Evolutionary conservation across 2,888 invertebrate genomes (phyloP), one percentile per base, ranked within the genome.

Genomic region (Pseudococcus longispinus): DNA sequence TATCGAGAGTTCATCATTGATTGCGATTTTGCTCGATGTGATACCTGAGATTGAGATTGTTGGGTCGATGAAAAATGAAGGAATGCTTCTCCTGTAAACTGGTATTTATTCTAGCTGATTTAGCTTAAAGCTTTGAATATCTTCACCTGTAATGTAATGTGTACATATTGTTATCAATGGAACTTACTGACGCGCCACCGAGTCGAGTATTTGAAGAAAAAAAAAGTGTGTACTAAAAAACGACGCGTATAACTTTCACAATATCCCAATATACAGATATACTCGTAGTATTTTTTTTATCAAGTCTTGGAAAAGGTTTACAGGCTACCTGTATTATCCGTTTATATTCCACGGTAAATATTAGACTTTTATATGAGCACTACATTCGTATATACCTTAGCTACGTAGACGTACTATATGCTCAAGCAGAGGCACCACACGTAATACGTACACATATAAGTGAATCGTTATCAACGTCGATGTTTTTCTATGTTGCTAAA

Each of bases 311-410:
- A 83, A 83, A 83, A 83, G 23, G 51, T 84, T 84, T 84, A 29
- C 55, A 84, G 60, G 55, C 84, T 84, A 84, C 51, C 84, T 80
- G 77, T 80, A 42, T 80, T 80, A 80, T 80, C 77, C 77, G 60
- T 60, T 60, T 60, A 23, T 77, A 42, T 80, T 80, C 77, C 23
- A 80, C 13, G 77, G 77, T 80, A 80, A 80, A 80, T 80, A 80
- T 80, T 80, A 18, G 77, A 42, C 18, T 80, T 80, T 80, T 80
- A 80, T 80, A 80, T n/a, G 42, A 9, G 11, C 42, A 11, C 77
- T 2, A 29, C 70, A 70, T 29, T 15, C 70, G n/a, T n/a, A 11
- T 26, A 70, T 29, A 32, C 74, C 23, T 60, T 13, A 8, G n/a
- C n/a, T 55, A 55, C 55, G n/a, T n/a, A 51, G 4, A 6, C n/a